Evolutionary conservation across 2,888 invertebrate species (phyloP).

Genomic region (Mechanitis messenoides): DNA sequence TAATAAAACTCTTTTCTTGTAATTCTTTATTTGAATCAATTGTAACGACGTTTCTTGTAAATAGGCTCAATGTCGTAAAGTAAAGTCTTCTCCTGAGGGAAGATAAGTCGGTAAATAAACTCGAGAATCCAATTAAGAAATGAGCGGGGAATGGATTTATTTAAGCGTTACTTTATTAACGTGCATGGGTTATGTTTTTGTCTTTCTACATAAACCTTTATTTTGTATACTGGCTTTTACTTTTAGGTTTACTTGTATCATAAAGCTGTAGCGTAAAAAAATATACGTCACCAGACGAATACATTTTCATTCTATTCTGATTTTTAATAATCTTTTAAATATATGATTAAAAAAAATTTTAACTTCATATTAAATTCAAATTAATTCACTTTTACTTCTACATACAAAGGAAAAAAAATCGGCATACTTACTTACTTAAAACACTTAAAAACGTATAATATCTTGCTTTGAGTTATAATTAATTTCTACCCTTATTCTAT

Average conservation of each 20-base stretch:
- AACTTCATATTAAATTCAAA: too few relatives aligned
- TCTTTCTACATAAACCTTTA: constrained; percentile 3
- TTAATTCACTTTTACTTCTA: too few relatives aligned
- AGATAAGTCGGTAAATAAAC: constrained; percentile 69
- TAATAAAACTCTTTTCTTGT: constrained; percentile 25
- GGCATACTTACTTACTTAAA: too few relatives aligned
- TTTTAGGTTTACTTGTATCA: not conserved
- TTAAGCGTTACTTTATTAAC: constrained; percentile 58
- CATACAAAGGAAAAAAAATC: too few relatives aligned
- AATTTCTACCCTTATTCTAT: too few relatives aligned
- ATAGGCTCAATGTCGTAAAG: constrained; percentile 60
- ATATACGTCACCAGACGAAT: too few relatives aligned
- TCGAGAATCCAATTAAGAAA: constrained; percentile 72
- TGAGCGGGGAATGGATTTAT: constrained; percentile 64
- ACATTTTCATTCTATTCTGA: too few relatives aligned
- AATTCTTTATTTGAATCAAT: constrained; percentile 25
- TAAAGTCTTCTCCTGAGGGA: constrained; percentile 54
- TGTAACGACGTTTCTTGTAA: constrained; percentile 38
- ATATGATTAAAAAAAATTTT: too few relatives aligned
- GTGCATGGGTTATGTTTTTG: constrained; percentile 53
- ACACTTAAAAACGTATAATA: too few relatives aligned
- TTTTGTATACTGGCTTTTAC: not conserved
- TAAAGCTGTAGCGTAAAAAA: too few relatives aligned
- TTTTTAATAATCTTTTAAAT: too few relatives aligned
- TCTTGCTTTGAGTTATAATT: too few relatives aligned